Base-by-base conservation (phyloP, 2,888 invertebrate species). In the Eilema caniola region DNA sequence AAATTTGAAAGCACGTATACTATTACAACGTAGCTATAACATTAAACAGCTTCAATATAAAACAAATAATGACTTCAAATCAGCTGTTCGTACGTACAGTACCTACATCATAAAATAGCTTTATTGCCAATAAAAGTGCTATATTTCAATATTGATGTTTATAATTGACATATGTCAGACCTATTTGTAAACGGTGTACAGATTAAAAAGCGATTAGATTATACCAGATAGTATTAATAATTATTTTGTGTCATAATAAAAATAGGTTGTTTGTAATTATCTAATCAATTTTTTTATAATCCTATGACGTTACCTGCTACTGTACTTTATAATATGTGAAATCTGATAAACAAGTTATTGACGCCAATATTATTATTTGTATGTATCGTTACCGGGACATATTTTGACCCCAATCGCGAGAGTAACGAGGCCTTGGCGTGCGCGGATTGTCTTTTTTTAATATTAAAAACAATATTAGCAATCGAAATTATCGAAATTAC, bases 131-230 rank as follows among this genome's bases (percentile, higher is more conserved):
- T 14, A 57, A 66, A 66, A 37, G 23, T 8, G 16, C 24, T 16
- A 66, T 37, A 66, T 66, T 62, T 57, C 56, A 62, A 41, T 57
- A 65, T 70, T 81, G 78, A 81, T 73, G 62, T 65, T 53, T 23
- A 71, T 78, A 76, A 79, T 78, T 81, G 81, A 82, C 81, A 82
- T 78, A 66, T 80, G 83, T 80, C 80, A 80, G 69, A 72, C 24
- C 41, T 67, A 73, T 72, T 70, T 73, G 64, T 66, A 33, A 59
- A 37, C 65, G 24, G 60, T 53, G 24, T 16, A 64, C 67, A 74
- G 80, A 80, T 82, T 71, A 75, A 66, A 60, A 66, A 57, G 23
- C 28, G 78, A 80, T 76, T 75, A 80, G 16, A 5, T 62, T 61
- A 28, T 76, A 80, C 68, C 23, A 75, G 80, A 81, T 81, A 71